These are phyloP conservation scores for Siphamia tubifer DNA, from an alignment of 2,113 vertebrate genomes.

Conservation along the genomic window DNA sequence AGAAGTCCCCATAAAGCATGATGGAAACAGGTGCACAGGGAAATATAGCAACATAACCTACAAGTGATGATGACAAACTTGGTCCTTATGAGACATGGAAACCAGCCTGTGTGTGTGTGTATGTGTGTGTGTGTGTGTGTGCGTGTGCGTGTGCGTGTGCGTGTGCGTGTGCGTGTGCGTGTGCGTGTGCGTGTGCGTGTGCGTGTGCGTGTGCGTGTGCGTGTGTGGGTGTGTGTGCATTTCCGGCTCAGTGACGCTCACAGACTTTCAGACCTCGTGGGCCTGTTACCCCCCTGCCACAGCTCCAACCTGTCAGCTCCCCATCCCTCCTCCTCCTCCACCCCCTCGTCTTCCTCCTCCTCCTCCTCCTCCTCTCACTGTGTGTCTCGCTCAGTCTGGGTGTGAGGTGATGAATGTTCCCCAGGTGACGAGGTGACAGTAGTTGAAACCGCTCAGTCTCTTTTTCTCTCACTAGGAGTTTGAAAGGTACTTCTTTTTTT, in stretches of 20 bases:
- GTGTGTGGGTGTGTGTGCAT: conserved; percentile 24
- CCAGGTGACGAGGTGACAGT: conserved; percentile 57
- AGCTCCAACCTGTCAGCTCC: conserved; percentile 30
- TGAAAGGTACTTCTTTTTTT: conserved; percentile 17
- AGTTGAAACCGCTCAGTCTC: conserved; percentile 39
- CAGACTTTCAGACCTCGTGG: conserved; percentile 41
- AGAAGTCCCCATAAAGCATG: no score
- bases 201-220: no score
- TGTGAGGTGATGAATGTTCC: conserved; percentile 54
- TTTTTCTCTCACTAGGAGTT: conserved; percentile 26
- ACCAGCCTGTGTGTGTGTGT: no score
- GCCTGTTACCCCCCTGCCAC: conserved; percentile 25
- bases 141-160: no score
- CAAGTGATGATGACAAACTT: no score
- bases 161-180: no score
- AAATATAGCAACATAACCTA: no score
- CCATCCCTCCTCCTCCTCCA: neutral
- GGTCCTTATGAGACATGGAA: no score
- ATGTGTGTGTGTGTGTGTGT: no score
- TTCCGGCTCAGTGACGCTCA: conserved; percentile 30
- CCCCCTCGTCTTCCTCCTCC: neutral
- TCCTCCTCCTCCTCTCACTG: neutral
- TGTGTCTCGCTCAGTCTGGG: neutral
- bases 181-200: no score
- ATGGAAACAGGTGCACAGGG: no score